Base-by-base conservation (phyloP, 1,140 invertebrate genomes). In the Armadillidium nasatum region DNA sequence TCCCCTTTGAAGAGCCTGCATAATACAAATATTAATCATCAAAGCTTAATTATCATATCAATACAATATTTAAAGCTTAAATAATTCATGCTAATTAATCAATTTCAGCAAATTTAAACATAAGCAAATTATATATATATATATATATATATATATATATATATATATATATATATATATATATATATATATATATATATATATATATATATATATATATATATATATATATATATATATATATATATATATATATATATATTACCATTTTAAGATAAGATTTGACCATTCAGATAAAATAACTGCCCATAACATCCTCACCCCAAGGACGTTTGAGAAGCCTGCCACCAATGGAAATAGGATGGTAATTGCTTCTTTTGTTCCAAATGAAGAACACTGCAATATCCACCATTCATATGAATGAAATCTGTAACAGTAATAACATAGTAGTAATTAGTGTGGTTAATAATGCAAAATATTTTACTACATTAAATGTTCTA, bases 1-100 rank as follows among this genome's bases (percentile, higher is more conserved):
- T 90, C 87, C 81, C 90, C 89, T 83, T 87, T 83, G 2, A 90
- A 80, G 76, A 88, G 82, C 89, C 89, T 90, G 80, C 22, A 66
- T 3, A 76, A 21, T 45, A 7, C 22, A 69, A 6, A 83, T 81
- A 71, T 69, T 44, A n/a, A 22, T 19, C 22, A 45, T 19, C 1
- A 69, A 19, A 3, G 4, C 4, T 45, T 43, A 44, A 15, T 15
- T 22, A 71, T 71, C 10, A 9, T 45, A 69, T 4, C 1, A 45
- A 45, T n/a, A 46, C 7, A 71, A 46, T 19, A 33, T 7, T 0
- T 33, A 6, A n/a, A n/a, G n/a, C n/a, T n/a, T n/a, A n/a, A n/a
- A n/a, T n/a, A n/a, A n/a, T n/a, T n/a, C n/a, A n/a, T n/a, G n/a
- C n/a, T 45, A n/a, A 9, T 7, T 10, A 46, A 11, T 60, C 15